phyloP scores from a whole-genome alignment of 2,797 vertebrate genomes.

The Sylvilagus floridanus region DNA sequence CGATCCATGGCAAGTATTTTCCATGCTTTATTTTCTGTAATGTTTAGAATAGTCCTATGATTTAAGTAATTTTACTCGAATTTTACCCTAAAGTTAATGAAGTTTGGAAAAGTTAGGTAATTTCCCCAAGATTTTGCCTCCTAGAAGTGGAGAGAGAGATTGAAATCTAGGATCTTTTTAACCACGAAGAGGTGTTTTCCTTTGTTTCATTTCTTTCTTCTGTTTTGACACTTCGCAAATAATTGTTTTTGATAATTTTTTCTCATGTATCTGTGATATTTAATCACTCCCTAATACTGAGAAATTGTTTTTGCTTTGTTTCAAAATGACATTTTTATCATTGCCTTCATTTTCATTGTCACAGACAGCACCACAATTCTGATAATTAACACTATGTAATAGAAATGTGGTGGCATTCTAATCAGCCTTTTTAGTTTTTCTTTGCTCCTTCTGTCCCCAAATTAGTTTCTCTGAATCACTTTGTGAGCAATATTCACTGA shows the following conservation, averaged over 20 bases:
- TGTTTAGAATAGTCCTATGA: background rate
- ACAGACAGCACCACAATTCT: background rate
- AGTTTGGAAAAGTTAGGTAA: background rate
- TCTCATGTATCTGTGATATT: conserved; percentile 10
- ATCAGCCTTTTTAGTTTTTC: background rate
- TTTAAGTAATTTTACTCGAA: background rate
- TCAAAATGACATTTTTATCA: background rate
- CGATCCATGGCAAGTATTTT: background rate
- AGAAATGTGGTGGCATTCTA: conserved; percentile 40
- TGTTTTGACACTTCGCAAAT: conserved; percentile 12
- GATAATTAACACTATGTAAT: conserved; percentile 50
- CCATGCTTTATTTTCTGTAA: background rate
- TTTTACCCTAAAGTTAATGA: background rate
- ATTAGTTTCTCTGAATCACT: conserved; percentile 24
- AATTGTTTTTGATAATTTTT: conserved; percentile 2
- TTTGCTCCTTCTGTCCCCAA: background rate
- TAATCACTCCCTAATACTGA: conserved; percentile 22
- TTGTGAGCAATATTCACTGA: background rate
- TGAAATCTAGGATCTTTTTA: background rate
- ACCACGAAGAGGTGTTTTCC: background rate
- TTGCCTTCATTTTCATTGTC: conserved; percentile 59
- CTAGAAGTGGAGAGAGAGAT: background rate
- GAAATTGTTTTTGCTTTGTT: conserved; percentile 51
- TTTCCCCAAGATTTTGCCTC: background rate
- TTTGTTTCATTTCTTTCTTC: background rate